Base-by-base conservation (phyloP, 2,113 vertebrate genomes). In the Anhinga rufa region DNA sequence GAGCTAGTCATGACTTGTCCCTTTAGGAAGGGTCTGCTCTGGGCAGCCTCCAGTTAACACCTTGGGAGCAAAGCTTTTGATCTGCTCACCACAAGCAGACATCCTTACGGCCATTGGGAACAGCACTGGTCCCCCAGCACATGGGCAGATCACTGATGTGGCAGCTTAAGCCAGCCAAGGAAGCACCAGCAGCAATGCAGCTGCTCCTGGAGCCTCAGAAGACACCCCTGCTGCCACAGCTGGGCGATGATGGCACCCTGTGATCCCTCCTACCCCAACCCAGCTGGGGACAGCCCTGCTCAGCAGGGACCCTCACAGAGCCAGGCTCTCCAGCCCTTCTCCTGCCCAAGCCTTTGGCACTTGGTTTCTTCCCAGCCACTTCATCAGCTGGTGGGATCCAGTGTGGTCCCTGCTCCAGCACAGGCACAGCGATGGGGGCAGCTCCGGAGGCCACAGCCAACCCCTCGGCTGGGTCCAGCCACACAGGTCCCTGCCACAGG, bases 401-500 rank as follows among this genome's bases (percentile, higher is more conserved):
- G 2, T 0, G 0, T 0, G 1, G 32, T 10, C 64, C 18, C 32
- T 49, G 34, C 32, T 15, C 64, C 44, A 31, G 51, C 48, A 69
- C 64, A 42, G 65, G 51, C 48, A 69, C 64, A 42, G 65, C 1
- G 1, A 12, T 15, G 8, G 10, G 12, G 4, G 32, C 15, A 48
- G 38, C 52, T 42, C 55, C 60, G 83, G 62, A 18, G 51, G 36
- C 44, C 38, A 31, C 69, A 44, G 31, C 29, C 62, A 88, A 14
- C 7, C 29, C n/a, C 26, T 54, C 2, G 5, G 31, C 0, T 32
- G 19, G 34, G 40, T 46, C 29, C 17, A 36, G 5, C 44, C 70
- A 57, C 36, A 18, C 55, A 36, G 19, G 21, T 17, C 38, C 25
- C 18, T 25, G 10, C 16, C 10, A n/a, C 12, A 6, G 14, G 22